Base-by-base conservation (phyloP, 2,113 vertebrate species). In the Callopanchax toddi region DNA sequence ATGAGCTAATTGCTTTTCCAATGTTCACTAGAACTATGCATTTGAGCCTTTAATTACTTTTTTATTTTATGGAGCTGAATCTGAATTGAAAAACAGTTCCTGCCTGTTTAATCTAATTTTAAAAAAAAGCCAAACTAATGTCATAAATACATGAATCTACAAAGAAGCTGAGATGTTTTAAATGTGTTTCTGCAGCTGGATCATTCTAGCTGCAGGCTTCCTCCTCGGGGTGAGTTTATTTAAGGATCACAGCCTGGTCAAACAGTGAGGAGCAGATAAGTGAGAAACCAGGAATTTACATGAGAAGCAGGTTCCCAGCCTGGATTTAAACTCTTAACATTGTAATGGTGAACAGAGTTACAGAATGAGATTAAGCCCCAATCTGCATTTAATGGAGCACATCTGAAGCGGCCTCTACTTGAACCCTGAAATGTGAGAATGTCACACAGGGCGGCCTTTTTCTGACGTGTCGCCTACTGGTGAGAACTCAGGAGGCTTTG, bases 401-500 rank as follows among this genome's bases (percentile, higher is more conserved):
- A 89, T 89, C 87, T 87, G 82, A 89, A 61, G 87, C 51, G 91
- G 81, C 90, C 91, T 90, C 86, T 82, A 91, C 89, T 91, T 92
- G 92, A 93, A 91, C 92, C 73, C 88, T 71, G 79, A 70, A 75
- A 86, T 91, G 91, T 88, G 91, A 91, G 87, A 82, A 83, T 85
- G 85, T 90, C 91, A 87, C 84, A 87, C 89, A 79, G 90, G 77
- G 91, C 66, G 26, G 76, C 78, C 84, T 84, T 87, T 91, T 90
- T 18, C n/a, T 89, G 87, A 86, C 83, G 71, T 88, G 88, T 91
- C 88, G 86, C 89, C 87, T 82, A 84, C 85, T 71, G 86, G 86
- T 89, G 89, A 88, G 84, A 88, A 81, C 74, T 75, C 62, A 0
- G 0, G 58, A 50, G 64, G 72, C 86, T 91, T 89, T 91, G 89